Evolutionary conservation across 2,113 vertebrate genomes (phyloP), one percentile per base, ranked within the genome.

Genomic region (Procavia capensis): DNA sequence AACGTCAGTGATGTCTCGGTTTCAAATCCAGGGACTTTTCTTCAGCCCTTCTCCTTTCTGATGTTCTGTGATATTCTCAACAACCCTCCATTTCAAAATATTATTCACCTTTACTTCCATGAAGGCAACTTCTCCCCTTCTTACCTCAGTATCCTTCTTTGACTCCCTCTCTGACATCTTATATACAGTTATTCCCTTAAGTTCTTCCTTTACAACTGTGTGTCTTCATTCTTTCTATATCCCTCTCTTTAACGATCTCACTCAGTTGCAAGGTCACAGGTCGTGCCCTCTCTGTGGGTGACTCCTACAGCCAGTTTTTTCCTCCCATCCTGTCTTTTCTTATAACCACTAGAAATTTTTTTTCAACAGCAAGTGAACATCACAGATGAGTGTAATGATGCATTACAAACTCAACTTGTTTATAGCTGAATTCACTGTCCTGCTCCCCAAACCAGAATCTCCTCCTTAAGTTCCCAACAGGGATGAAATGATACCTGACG

Each of bases 41-140:
- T 34, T 79, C 86, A 50, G 41, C 79, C 84, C 36, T 74, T 36
- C 59, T 31, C 13, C 61, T 86, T 84, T 80, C 80, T 76, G 92
- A 90, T 31, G 91, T 88, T 66, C 85, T 80, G 86, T 93, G 47
- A 84, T 47, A 84, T 89, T 95, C 87, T 87, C 86, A 87, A 91
- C 59, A 91, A 39, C 29, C 36, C 6, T 43, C 16, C 84, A 82
- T 95, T 91, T 47, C 85, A 84, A 94, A 94, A 95, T 45, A 89
- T 19, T 59, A 75, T 79, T 93, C 64, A 76, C 74, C 57, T 89
- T 66, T 45, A 45, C 63, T 80, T 79, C 74, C 84, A 92, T 59
- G 84, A 90, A 86, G 75, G 80, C 24, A 8, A 9, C 54, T 83
- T 89, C n/a, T 86, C 57, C 31, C 86, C 79, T 80, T 94, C 88